Percentiles rank a stretch among this genome's conserved stretches.
Evolutionary conservation across 2,888 invertebrate species (phyloP).

Genomic region (Ischnus inquisitorius): DNA sequence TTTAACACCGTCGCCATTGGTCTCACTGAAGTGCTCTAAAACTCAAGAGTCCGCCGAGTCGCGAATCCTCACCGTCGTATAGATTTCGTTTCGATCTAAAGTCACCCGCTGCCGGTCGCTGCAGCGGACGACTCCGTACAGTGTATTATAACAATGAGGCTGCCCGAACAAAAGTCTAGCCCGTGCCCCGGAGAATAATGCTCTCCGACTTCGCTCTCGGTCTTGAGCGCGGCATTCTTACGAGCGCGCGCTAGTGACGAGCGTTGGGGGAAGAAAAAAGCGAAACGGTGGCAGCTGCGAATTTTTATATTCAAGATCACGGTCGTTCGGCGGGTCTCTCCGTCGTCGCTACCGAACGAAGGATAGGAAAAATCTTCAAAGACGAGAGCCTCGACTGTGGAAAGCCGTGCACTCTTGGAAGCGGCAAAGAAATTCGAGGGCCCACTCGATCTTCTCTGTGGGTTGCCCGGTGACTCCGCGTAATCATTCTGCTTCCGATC

Average conservation of each 20-base stretch:
- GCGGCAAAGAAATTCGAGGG: conserved; percentile 17
- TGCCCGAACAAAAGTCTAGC: conserved; percentile 78
- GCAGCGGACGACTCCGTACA: conserved; percentile 63
- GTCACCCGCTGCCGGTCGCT: conserved; percentile 71
- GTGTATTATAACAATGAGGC: conserved; percentile 67
- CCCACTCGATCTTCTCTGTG: neutral
- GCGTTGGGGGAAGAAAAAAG: conserved; percentile 46
- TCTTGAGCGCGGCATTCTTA: conserved; percentile 29
- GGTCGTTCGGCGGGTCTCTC: conserved; percentile 67
- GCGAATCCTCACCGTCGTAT: conserved; percentile 22
- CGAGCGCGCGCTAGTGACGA: conserved; percentile 46
- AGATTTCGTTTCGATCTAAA: conserved; percentile 74
- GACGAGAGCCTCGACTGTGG: neutral
- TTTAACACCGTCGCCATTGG: neutral
- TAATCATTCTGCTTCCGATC: conserved; percentile 22
- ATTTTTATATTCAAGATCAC: conserved; percentile 75
- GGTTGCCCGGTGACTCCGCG: conserved; percentile 30
- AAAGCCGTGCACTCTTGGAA: neutral
- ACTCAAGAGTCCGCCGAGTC: conserved; percentile 12
- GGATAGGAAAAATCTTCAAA: conserved; percentile 24
- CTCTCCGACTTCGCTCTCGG: conserved; percentile 42
- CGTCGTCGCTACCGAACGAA: neutral
- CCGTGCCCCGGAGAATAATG: conserved; percentile 72
- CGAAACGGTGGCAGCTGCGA: conserved; percentile 75
- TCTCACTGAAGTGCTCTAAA: neutral